Evolutionary conservation across 2,888 invertebrate species (phyloP).

Genomic region (Melieria omissa): DNA sequence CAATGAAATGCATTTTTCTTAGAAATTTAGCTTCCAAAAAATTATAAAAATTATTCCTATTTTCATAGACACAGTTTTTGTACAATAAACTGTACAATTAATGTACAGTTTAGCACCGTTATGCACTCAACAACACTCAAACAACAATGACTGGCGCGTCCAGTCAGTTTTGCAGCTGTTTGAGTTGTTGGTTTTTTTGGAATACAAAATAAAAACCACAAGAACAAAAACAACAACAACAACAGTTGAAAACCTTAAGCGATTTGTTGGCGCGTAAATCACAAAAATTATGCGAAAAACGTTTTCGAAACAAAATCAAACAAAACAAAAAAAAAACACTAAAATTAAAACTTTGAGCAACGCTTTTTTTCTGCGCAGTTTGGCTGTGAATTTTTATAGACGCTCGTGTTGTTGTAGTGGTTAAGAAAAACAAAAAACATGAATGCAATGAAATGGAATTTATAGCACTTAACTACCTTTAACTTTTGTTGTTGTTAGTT

Average conservation of each 20-base stretch:
- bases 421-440: background rate
- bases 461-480: conserved; percentile 12
- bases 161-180: background rate
- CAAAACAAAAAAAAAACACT: too few relatives aligned
- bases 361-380: background rate
- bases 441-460: conserved; percentile 1
- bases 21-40: too few relatives aligned
- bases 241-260: background rate
- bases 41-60: too few relatives aligned
- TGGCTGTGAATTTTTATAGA: background rate
- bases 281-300: conserved; percentile 3
- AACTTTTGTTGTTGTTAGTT: background rate
- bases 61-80: too few relatives aligned
- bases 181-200: background rate
- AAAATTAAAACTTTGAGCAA: background rate
- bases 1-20: too few relatives aligned
- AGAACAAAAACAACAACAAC: background rate
- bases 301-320: background rate
- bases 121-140: too few relatives aligned
- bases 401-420: background rate
- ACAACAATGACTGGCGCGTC: too few relatives aligned
- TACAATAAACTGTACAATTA: too few relatives aligned
- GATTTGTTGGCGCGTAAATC: background rate
- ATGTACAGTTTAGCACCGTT: too few relatives aligned
- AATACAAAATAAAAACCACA: background rate